Evolutionary conservation across 2,113 vertebrate genomes (phyloP).

Genomic region (Riparia riparia): DNA sequence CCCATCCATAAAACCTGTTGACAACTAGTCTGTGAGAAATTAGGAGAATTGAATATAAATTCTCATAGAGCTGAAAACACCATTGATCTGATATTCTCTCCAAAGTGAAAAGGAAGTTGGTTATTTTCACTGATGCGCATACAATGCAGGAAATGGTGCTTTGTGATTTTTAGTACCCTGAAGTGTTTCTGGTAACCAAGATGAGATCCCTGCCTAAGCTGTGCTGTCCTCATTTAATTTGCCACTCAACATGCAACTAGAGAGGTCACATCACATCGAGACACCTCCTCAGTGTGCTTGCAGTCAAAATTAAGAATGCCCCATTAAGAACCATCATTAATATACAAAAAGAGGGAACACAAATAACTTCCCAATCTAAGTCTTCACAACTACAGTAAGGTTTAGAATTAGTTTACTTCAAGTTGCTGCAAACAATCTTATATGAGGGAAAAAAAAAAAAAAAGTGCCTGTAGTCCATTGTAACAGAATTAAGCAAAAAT

Average conservation of each 20-base stretch:
- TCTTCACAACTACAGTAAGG: background rate
- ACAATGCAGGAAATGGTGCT: fast-evolving
- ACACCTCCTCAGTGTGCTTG: background rate
- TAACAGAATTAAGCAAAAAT: slow-evolving; percentile 8
- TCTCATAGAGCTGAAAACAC: background rate
- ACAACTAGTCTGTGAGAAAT: background rate
- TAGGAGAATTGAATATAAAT: background rate
- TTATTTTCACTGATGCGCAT: background rate
- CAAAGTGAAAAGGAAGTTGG: background rate
- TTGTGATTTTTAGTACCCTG: background rate
- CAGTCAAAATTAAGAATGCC: background rate
- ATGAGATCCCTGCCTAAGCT: background rate
- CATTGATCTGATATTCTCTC: background rate
- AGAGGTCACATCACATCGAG: background rate
- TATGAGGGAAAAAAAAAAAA: background rate
- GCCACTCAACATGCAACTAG: background rate
- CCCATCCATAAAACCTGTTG: background rate
- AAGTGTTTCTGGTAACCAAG: background rate
- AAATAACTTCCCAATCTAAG: background rate
- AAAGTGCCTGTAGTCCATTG: background rate
- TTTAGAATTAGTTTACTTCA: background rate
- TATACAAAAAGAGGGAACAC: background rate
- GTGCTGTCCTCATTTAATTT: background rate
- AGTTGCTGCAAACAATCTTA: background rate
- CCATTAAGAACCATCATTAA: background rate